Conservation (phyloP, 2,888 invertebrate species). For the Eupithecia tripunctaria region DNA sequence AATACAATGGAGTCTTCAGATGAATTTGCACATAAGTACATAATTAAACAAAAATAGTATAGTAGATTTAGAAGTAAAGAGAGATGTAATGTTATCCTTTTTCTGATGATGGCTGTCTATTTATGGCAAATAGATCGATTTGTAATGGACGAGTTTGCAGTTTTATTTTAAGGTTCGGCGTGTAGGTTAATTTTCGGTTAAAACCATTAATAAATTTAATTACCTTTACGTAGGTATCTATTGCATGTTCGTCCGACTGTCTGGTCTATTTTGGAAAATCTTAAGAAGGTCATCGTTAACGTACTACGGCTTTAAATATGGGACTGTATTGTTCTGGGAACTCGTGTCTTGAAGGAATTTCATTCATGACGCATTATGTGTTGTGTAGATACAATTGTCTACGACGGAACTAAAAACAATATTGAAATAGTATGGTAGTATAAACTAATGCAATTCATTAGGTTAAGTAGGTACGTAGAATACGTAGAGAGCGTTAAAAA, state of each 20-base stretch:
- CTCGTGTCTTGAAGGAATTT: conserved; percentile 29
- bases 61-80: too few species aligned
- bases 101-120: not conserved
- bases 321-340: conserved; percentile 7
- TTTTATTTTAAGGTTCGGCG: too few species aligned
- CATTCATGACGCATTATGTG: conserved; percentile 34
- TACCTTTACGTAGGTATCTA: not conserved
- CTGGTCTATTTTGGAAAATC: not conserved
- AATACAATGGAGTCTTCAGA: too few species aligned
- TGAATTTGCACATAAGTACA: too few species aligned
- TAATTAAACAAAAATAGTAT: too few species aligned
- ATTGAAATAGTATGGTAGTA: not conserved
- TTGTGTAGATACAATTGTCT: not conserved
- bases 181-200: not conserved
- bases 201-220: not conserved
- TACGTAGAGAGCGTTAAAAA: not conserved
- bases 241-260: not conserved
- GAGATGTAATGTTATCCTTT: not conserved
- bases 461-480: not conserved
- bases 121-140: not conserved
- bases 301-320: conserved; percentile 27
- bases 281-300: conserved; percentile 1
- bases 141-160: not conserved
- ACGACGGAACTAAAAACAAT: not conserved
- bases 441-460: not conserved